phyloP scores from a whole-genome alignment of 2,888 invertebrate genomes.

The Drosophila basisetae region DNA sequence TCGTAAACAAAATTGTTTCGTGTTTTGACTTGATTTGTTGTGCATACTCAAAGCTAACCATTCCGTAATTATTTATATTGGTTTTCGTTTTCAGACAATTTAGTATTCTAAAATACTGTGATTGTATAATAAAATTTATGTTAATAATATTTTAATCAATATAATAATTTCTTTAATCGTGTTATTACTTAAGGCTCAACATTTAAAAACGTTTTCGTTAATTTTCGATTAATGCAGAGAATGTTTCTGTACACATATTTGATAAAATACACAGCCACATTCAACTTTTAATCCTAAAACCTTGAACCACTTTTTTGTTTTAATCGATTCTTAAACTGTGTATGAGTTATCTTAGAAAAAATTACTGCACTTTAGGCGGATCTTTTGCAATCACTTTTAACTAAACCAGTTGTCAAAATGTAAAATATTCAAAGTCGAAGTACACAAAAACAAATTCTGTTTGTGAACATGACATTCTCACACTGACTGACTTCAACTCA shows the following conservation, averaged over 20 bases:
- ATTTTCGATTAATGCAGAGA: background rate
- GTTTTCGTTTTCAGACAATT: background rate
- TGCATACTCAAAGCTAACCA: background rate
- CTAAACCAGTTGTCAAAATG: conserved; percentile 54
- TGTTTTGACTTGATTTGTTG: conserved; percentile 8
- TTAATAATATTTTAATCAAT: background rate
- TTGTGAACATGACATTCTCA: background rate
- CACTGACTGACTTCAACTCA: conserved; percentile 10
- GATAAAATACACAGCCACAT: background rate
- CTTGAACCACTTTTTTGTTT: conserved; percentile 32
- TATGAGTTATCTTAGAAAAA: conserved; percentile 12
- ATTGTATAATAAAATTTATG: too few species aligned
- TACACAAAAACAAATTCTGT: background rate
- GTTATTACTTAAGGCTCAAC: background rate
- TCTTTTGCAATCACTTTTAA: conserved; percentile 28
- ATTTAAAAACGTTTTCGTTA: background rate
- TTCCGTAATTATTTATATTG: conserved; percentile 12
- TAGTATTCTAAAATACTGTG: background rate
- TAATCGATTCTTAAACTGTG: background rate
- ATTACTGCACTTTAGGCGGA: conserved; percentile 5
- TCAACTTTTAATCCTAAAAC: conserved; percentile 30
- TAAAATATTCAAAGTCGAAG: conserved; percentile 13
- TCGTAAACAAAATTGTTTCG: conserved; percentile 69
- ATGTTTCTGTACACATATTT: background rate
- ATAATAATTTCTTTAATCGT: background rate